Percentiles rank a stretch among this genome's conserved stretches.
phyloP scores from a whole-genome alignment of 1,140 invertebrate genomes.

The Leptonema lineaticorne region DNA sequence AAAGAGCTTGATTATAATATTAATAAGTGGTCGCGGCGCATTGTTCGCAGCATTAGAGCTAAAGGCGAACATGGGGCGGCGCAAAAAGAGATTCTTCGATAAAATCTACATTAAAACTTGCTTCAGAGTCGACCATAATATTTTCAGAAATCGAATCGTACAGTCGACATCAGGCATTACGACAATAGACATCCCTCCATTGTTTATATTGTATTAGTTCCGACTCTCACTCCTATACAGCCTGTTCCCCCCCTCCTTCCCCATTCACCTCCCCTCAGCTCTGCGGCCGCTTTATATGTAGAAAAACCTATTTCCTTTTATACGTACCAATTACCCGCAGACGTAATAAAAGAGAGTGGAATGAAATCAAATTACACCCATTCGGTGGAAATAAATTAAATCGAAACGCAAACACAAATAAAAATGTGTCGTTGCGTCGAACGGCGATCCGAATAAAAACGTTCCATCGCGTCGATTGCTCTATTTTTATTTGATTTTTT shows the following conservation, averaged over 20 bases:
- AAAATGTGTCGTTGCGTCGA: neutral
- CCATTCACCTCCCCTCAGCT: too few species aligned
- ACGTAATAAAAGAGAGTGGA: conserved; percentile 19
- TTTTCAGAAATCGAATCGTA: conserved; percentile 36
- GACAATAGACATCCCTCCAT: neutral
- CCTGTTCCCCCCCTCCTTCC: too few species aligned
- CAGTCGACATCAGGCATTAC: conserved; percentile 9
- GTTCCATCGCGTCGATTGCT: neutral
- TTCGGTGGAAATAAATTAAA: conserved; percentile 10
- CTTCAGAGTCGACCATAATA: conserved; percentile 32
- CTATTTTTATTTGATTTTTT: neutral
- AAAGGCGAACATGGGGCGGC: neutral
- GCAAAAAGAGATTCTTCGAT: conserved; percentile 32
- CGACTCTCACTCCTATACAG: too few species aligned
- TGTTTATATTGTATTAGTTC: conserved; percentile 22
- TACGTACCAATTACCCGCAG: conserved; percentile 17
- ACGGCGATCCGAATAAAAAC: neutral
- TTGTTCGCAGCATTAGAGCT: neutral
- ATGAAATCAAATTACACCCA: conserved; percentile 10
- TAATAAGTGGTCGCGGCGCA: conserved; percentile 7
- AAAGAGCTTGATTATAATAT: too few species aligned
- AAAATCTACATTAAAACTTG: conserved; percentile 42
- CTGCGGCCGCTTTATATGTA: conserved; percentile 3
- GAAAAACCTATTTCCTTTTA: conserved; percentile 17
- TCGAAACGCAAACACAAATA: neutral